Percentiles rank a stretch among this genome's conserved stretches.
These are phyloP conservation scores for Cydia strobilella DNA, from an alignment of 1,140 invertebrate species.

Conservation along the genomic window DNA sequence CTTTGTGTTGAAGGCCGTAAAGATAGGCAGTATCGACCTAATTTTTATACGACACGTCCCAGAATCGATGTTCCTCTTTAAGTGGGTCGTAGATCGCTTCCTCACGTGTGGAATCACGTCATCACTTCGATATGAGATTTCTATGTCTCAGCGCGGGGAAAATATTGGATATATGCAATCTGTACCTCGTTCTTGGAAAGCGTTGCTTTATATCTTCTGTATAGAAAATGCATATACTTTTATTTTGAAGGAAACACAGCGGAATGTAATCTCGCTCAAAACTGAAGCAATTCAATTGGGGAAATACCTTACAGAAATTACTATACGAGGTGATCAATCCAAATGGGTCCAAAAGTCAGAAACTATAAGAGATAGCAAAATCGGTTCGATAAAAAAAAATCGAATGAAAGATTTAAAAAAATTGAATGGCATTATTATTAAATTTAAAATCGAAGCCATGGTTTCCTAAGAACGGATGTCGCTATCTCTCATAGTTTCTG, in stretches of 20 bases:
- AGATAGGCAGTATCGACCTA: background rate
- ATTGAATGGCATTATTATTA: no score
- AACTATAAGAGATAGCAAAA: no score
- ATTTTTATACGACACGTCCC: slow-evolving; percentile 10
- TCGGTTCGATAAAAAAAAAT: no score
- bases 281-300: no score
- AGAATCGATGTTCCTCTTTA: slow-evolving; percentile 6
- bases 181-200: slow-evolving; percentile 33
- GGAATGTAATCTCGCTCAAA: background rate
- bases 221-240: background rate
- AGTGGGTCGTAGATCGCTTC: slow-evolving; percentile 14
- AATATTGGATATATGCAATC: slow-evolving; percentile 58
- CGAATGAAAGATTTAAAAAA: no score
- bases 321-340: no score
- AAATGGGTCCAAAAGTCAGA: no score
- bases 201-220: background rate
- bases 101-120: slow-evolving; percentile 30
- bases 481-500: no score
- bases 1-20: background rate
- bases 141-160: slow-evolving; percentile 41
- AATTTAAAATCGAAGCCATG: no score
- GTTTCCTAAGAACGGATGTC: no score
- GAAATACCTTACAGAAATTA: no score
- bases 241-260: background rate
- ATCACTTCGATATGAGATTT: slow-evolving; percentile 46